Evolutionary conservation across 2,888 invertebrate genomes (phyloP), one percentile per base, ranked within the genome.

Genomic region (Gymnosoma rotundatum): DNA sequence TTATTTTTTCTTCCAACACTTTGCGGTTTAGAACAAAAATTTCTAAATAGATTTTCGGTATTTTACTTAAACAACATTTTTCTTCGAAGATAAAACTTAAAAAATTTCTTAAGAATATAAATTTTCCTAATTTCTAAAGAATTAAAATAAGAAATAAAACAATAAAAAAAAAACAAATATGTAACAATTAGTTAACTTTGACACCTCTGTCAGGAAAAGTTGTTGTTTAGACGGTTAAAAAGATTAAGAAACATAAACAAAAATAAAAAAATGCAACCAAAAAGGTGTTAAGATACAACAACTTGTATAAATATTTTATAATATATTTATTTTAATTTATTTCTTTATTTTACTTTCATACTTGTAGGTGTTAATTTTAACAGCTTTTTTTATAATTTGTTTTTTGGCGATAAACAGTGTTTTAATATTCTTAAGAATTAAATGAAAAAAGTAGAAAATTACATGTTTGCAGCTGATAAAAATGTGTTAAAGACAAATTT

Each of bases 311-410:
- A 79, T 67, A 61, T 58, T 70, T 54, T 74, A n/a, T 60, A 36
- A 58, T 61, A 63, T 66, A 60, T 60, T 70, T 76, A 50, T 64
- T 52, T 67, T 67, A 69, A 42, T 61, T 56, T 48, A 60, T 61
- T 50, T 61, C 1, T 16, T 56, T 50, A 20, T 45, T 64, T n/a
- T 74, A 54, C 45, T 32, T 67, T 66, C 54, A 45, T 54, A 48
- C 12, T 70, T 75, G 50, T 63, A 85, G 82, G 85, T 83, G 85
- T 85, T 64, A 79, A 79, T 58, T 80, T 80, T 52, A 67, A 73
- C 82, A 85, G 79, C 20, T 79, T 73, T 82, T n/a, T 64, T 52
- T 32, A 56, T 50, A 61, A 74, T 54, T 75, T 61, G 20, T 61
- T 75, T 70, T 9, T 54, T 48, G 10, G 66, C 50, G 32, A 63